Percentiles rank a stretch among this genome's conserved stretches.
Evolutionary conservation across 2,797 vertebrate species (phyloP).

Genomic region (Brachymystax lenok): DNA sequence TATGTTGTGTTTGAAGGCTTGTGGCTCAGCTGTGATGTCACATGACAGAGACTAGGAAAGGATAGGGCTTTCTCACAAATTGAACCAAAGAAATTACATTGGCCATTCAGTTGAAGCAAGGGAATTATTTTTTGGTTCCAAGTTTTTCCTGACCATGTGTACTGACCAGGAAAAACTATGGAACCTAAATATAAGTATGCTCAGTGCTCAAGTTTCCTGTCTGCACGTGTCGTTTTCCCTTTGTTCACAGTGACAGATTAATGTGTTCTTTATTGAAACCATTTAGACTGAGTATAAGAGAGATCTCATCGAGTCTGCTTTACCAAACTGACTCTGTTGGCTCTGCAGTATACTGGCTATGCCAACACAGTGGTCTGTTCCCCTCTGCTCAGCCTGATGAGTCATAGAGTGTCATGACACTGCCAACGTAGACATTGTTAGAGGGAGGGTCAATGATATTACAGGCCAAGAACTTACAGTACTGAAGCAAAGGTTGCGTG

Average conservation of each 20-base stretch:
- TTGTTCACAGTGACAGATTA: conserved; percentile 8
- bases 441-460: conserved; percentile 1
- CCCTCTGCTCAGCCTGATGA: conserved; percentile 41
- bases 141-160: too few relatives aligned
- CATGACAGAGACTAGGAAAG: too few relatives aligned
- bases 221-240: conserved; percentile 11
- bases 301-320: conserved; percentile 2
- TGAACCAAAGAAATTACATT: too few relatives aligned
- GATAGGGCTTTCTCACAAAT: too few relatives aligned
- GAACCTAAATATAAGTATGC: background rate
- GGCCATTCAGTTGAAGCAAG: too few relatives aligned
- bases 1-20: too few relatives aligned
- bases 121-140: too few relatives aligned
- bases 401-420: conserved; percentile 25
- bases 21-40: too few relatives aligned
- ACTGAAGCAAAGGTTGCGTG: conserved; percentile 28
- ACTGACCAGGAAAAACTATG: too few relatives aligned
- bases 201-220: background rate
- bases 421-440: conserved; percentile 33
- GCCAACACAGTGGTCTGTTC: conserved; percentile 34
- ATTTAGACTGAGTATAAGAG: background rate
- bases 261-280: conserved; percentile 13
- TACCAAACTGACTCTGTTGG: conserved; percentile 6
- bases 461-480: conserved; percentile 25
- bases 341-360: conserved; percentile 13